These are phyloP conservation scores for Saguinus imperator DNA, from an alignment of 2,113 vertebrate species.

Conservation along the genomic window DNA sequence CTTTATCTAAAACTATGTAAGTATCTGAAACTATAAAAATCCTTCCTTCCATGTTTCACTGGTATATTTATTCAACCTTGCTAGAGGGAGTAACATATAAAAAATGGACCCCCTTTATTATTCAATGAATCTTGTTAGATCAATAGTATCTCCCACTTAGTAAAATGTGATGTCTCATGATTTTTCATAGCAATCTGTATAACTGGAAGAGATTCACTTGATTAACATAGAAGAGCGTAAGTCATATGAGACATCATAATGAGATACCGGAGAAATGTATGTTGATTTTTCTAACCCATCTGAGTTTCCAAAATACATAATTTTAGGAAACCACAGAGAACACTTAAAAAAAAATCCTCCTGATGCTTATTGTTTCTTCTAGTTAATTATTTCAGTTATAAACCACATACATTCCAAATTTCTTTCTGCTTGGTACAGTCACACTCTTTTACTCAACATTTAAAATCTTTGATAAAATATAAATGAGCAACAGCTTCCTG, in stretches of 20 bases:
- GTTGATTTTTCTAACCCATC: slow-evolving; percentile 45
- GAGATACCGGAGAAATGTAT: not conserved
- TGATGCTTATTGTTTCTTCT: not conserved
- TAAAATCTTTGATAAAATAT: slow-evolving; percentile 76
- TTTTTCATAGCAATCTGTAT: slow-evolving; percentile 62
- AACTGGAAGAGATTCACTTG: slow-evolving; percentile 46
- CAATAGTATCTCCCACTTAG: slow-evolving; percentile 63
- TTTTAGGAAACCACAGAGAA: slow-evolving; percentile 34
- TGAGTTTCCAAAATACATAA: slow-evolving; percentile 46
- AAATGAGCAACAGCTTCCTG: slow-evolving; percentile 79
- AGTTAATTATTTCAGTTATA: slow-evolving; percentile 13
- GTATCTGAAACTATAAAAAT: slow-evolving; percentile 38
- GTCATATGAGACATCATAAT: not conserved
- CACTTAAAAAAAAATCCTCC: not conserved
- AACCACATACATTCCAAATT: slow-evolving; percentile 36
- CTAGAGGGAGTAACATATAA: slow-evolving; percentile 28
- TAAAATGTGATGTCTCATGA: slow-evolving; percentile 65
- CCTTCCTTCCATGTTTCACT: slow-evolving; percentile 5
- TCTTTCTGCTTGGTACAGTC: slow-evolving; percentile 18
- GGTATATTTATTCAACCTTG: slow-evolving; percentile 40
- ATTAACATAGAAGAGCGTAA: slow-evolving; percentile 49
- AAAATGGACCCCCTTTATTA: slow-evolving; percentile 53
- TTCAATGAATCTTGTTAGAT: slow-evolving; percentile 39
- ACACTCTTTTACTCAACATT: slow-evolving; percentile 50
- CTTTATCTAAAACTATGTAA: slow-evolving; percentile 4